These are phyloP conservation scores for Melieria picta DNA, from an alignment of 2,888 invertebrate species.

Conservation along the genomic window DNA sequence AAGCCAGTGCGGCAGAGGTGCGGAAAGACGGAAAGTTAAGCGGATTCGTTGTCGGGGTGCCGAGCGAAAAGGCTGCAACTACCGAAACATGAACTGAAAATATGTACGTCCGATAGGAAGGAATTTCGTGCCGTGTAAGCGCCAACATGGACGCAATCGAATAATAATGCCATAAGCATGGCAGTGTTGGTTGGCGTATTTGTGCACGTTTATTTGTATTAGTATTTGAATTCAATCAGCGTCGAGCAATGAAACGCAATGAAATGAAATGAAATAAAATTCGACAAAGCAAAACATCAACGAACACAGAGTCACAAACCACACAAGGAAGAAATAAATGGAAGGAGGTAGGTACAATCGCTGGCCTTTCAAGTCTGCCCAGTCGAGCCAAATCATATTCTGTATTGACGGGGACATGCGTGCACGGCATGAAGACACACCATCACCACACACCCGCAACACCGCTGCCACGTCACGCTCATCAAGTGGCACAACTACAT, in stretches of 20 bases:
- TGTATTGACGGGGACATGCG: background rate
- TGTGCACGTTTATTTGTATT: conserved; percentile 38
- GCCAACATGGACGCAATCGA: background rate
- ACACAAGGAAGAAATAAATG: background rate
- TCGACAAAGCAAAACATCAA: conserved; percentile 11
- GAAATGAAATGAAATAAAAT: conserved; percentile 24
- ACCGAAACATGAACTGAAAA: too few species aligned
- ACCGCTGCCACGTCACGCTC: background rate
- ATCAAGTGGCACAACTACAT: background rate
- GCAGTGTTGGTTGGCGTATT: conserved; percentile 1
- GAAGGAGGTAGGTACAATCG: background rate
- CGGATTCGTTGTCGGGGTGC: too few species aligned
- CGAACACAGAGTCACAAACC: background rate
- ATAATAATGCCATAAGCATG: background rate
- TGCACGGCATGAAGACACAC: conserved; percentile 18
- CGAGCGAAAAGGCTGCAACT: too few species aligned
- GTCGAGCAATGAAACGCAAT: conserved; percentile 43
- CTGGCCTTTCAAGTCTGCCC: too few species aligned
- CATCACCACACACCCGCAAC: conserved; percentile 10
- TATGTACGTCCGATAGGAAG: too few species aligned
- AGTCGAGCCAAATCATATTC: too few species aligned
- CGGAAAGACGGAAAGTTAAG: too few species aligned
- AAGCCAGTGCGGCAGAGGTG: background rate
- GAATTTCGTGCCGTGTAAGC: background rate
- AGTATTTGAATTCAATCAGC: conserved; percentile 60